Evolutionary conservation across 2,888 invertebrate genomes (phyloP).

Genomic region (Eugnorisma glareosa): DNA sequence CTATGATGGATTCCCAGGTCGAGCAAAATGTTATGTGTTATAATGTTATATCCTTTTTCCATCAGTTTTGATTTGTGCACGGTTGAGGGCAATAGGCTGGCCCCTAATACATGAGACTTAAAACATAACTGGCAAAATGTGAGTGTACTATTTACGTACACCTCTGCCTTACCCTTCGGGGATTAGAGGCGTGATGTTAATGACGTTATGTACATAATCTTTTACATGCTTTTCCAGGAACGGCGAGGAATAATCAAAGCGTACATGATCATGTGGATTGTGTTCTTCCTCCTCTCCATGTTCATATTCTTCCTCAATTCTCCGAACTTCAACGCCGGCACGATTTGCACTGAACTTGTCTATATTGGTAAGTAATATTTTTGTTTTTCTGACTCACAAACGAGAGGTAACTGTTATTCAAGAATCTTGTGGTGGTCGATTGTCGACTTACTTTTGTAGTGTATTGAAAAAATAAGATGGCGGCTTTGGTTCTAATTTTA

Average conservation of each 20-base stretch:
- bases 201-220: too few relatives aligned
- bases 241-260: constrained; percentile 80
- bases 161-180: too few relatives aligned
- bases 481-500: background rate
- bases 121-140: too few relatives aligned
- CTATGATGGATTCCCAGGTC: too few relatives aligned
- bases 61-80: too few relatives aligned
- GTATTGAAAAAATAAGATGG: background rate
- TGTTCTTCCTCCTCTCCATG: constrained; percentile 82
- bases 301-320: constrained; percentile 85
- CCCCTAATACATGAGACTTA: too few relatives aligned
- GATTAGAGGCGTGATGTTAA: too few relatives aligned
- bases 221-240: constrained; percentile 75
- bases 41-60: too few relatives aligned
- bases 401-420: background rate
- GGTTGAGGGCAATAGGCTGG: too few relatives aligned
- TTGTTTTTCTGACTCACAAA: background rate
- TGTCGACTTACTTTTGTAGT: background rate
- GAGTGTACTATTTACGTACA: too few relatives aligned
- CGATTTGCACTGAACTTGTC: constrained; percentile 77
- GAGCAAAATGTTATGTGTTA: too few relatives aligned
- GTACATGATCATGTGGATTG: constrained; percentile 85
- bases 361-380: constrained; percentile 79
- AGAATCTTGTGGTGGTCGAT: background rate
- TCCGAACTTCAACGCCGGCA: constrained; percentile 70